Conservation (phyloP, 1,140 invertebrate genomes). For the Sarcophaga peregrina region DNA sequence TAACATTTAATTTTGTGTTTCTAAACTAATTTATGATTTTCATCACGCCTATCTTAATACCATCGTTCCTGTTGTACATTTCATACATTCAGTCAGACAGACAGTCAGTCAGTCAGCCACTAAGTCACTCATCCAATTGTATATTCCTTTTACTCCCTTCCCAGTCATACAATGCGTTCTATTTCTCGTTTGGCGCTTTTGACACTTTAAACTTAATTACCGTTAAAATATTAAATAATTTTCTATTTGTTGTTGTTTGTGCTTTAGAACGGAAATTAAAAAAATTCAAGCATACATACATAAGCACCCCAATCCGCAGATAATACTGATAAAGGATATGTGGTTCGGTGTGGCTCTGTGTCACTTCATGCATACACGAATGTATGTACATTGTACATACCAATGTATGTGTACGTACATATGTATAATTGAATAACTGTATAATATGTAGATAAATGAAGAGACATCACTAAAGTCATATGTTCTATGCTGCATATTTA, state of each 20-base stretch:
- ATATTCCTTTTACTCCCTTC: not conserved
- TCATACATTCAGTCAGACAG: too few species aligned
- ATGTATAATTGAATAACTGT: not conserved
- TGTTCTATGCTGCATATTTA: too few species aligned
- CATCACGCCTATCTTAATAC: not conserved
- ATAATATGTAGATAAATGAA: too few species aligned
- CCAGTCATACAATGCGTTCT: not conserved
- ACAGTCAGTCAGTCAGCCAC: not conserved
- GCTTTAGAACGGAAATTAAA: conserved; percentile 29
- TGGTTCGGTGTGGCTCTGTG: not conserved
- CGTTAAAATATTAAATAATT: conserved; percentile 23
- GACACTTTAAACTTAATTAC: conserved; percentile 30
- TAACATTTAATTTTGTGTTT: not conserved
- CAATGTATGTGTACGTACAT: not conserved
- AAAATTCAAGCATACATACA: not conserved
- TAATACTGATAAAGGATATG: too few species aligned
- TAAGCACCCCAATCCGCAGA: too few species aligned
- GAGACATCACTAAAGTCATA: too few species aligned
- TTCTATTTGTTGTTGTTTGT: not conserved
- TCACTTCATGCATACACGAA: not conserved
- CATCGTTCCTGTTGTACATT: too few species aligned
- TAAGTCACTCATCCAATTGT: not conserved
- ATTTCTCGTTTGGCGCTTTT: not conserved
- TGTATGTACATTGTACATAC: too few species aligned
- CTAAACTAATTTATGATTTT: conserved; percentile 34